Evolutionary conservation across 2,113 vertebrate species (phyloP).

Genomic region (Glaucomys volans): DNA sequence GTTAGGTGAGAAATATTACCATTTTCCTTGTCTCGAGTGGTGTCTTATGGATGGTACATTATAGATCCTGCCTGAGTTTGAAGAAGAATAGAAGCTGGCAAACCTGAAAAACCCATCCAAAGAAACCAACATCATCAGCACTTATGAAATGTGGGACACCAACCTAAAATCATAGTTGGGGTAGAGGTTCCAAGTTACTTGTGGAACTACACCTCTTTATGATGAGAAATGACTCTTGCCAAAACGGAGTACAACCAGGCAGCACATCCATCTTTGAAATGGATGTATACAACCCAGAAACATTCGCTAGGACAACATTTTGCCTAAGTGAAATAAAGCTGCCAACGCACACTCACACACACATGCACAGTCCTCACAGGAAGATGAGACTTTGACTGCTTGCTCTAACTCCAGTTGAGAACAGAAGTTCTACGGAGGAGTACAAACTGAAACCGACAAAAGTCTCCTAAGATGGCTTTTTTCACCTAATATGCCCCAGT

Average conservation of each 20-base stretch:
- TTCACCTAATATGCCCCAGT: not conserved
- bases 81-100: not conserved
- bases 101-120: not conserved
- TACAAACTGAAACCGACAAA: not conserved
- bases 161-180: not conserved
- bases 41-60: not conserved
- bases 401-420: not conserved
- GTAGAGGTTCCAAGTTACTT: not conserved
- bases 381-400: not conserved
- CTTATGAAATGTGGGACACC: not conserved
- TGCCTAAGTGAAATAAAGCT: not conserved
- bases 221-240: constrained; percentile 1
- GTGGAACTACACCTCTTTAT: not conserved
- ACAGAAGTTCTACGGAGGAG: not conserved
- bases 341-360: not conserved
- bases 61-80: not conserved
- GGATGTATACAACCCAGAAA: not conserved
- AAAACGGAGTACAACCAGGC: not conserved
- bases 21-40: not conserved
- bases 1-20: not conserved
- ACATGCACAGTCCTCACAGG: rapidly evolving
- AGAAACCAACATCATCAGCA: not conserved
- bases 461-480: not conserved
- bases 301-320: not conserved
- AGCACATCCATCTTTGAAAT: not conserved